A percentile compares a stretch with the other conserved stretches of the same genome.
phyloP scores from a whole-genome alignment of 2,888 invertebrate genomes.

The Rotaria magnacalcarata region DNA sequence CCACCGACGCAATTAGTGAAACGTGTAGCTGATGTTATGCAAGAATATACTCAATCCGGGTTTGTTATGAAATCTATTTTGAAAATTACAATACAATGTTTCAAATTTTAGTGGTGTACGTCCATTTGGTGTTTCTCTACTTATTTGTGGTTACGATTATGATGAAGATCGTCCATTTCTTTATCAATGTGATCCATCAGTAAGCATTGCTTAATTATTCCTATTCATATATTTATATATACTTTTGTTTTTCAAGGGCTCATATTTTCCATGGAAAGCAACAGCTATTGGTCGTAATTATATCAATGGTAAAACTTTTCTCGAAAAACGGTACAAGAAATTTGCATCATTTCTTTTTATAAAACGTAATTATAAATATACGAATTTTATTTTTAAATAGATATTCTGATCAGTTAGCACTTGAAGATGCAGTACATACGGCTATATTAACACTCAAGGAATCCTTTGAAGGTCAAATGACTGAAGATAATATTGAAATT shows the following conservation, averaged over 20 bases:
- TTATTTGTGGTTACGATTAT: constrained; percentile 95
- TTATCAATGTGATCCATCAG: constrained; percentile 95
- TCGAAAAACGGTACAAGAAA: constrained; percentile 77
- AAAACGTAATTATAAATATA: background rate
- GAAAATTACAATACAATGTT: background rate
- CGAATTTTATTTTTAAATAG: constrained; percentile 60
- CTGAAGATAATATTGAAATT: constrained; percentile 95
- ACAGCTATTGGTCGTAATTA: constrained; percentile 99
- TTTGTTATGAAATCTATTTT: background rate
- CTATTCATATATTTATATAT: background rate
- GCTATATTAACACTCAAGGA: constrained; percentile 95
- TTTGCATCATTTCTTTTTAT: background rate
- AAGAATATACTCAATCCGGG: constrained; percentile 98
- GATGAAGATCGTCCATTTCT: constrained; percentile 74
- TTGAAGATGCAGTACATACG: constrained; percentile 99
- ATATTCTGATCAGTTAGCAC: constrained; percentile 86
- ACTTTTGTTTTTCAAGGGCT: constrained; percentile 66
- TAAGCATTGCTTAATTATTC: constrained; percentile 51
- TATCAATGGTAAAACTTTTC: constrained; percentile 93
- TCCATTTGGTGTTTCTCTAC: constrained; percentile 92
- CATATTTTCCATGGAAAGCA: constrained; percentile 99
- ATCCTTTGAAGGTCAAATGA: constrained; percentile 99
- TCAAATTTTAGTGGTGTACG: constrained; percentile 75
- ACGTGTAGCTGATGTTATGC: constrained; percentile 92
- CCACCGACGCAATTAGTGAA: constrained; percentile 93